These are phyloP conservation scores for Aspidiotus rigidus DNA, from an alignment of 2,888 invertebrate species.

Conservation along the genomic window DNA sequence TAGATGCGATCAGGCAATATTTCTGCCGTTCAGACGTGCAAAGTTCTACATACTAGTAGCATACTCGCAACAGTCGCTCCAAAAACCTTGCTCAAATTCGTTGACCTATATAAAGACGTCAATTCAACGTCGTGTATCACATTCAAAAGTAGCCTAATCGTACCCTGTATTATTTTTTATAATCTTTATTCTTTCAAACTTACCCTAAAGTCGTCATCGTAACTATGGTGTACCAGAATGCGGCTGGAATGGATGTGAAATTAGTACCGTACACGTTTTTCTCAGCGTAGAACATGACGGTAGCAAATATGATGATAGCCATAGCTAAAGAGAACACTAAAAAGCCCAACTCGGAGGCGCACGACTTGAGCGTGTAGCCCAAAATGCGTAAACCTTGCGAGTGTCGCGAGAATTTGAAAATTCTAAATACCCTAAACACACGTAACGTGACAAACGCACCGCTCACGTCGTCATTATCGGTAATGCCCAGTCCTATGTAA, in stretches of 20 bases:
- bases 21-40: no score
- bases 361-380: slow-evolving; percentile 97
- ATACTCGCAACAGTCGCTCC: no score
- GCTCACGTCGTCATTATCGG: slow-evolving; percentile 96
- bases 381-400: slow-evolving; percentile 97
- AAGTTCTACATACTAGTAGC: no score
- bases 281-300: slow-evolving; percentile 99
- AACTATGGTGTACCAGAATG: slow-evolving; percentile 99
- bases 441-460: slow-evolving; percentile 97
- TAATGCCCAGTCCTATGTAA: slow-evolving; percentile 95
- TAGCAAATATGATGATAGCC: slow-evolving; percentile 99
- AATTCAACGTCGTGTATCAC: no score
- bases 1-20: no score
- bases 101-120: no score
- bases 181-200: slow-evolving; percentile 46
- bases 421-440: slow-evolving; percentile 98
- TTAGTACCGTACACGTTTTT: slow-evolving; percentile 94
- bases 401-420: slow-evolving; percentile 99
- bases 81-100: no score
- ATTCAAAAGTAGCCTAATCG: no score
- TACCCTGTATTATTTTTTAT: no score
- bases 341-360: slow-evolving; percentile 98
- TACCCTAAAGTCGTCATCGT: slow-evolving; percentile 99
- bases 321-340: slow-evolving; percentile 97
- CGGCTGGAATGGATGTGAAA: slow-evolving; percentile 98